Evolutionary conservation across 2,113 vertebrate genomes (phyloP), one percentile per base, ranked within the genome.

Genomic region (Stercorarius parasiticus): DNA sequence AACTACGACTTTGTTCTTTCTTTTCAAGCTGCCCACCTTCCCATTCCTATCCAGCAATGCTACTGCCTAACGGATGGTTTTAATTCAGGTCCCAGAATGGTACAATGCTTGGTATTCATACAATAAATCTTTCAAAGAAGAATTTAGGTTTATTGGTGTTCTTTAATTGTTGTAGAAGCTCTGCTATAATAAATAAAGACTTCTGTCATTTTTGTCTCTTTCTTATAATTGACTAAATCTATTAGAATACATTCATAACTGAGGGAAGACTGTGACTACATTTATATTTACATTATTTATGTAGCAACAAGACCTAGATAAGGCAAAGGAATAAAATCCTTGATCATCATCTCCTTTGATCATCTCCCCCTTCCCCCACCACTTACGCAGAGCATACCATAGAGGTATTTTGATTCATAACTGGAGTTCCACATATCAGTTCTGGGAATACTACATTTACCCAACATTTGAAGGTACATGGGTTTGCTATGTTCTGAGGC

Each of bases 211-310:
- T 91, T 82, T 69, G 11, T 86, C 45, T 93, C 77, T 86, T 65
- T 86, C 47, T 74, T 69, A n/a, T 82, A 95, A 89, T 91, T 89
- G 52, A 88, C 56, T 91, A 82, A 93, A 93, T 89, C 56, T 82
- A 65, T 92, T 89, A 81, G 73, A 97, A 97, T 89, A 82, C 94
- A 96, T 95, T 95, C 65, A 76, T 87, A 80, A 69, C 78, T 36
- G 73, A 94, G 70, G 77, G 86, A 91, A 96, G 93, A 58, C 78
- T 88, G 86, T 88, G 85, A 95, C 86, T 95, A 83, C 70, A 82
- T 77, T 95, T 80, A 15, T 15, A 87, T 94, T 95, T 96, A 91
- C 91, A 95, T 97, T 97, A 96, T 95, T 96, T 97, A 95, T 95
- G 84, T 95, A 80, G 88, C 86, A 96, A 92, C 91, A 96, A 95